Evolutionary conservation across 2,113 vertebrate genomes (phyloP).

Genomic region (Sinocyclocheilus grahami): DNA sequence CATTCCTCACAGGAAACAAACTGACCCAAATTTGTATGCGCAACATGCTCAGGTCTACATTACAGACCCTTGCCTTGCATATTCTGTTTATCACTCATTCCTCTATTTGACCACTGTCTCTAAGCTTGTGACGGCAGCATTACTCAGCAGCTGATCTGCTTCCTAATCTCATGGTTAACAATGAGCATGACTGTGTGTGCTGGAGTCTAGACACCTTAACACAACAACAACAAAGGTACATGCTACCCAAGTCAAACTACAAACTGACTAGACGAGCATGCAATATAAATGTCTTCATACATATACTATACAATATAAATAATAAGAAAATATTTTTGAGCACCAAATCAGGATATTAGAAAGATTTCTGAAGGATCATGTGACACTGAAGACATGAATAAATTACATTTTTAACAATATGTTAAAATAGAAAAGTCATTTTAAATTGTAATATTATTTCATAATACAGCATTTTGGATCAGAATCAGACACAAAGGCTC

Average conservation of each 20-base stretch:
- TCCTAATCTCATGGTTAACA: slow-evolving; percentile 41
- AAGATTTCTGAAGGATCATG: too few species aligned
- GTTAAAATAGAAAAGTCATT: too few species aligned
- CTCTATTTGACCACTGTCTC: neutral
- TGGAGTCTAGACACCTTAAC: slow-evolving; percentile 45
- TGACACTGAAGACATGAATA: too few species aligned
- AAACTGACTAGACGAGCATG: neutral
- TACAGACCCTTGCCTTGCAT: neutral
- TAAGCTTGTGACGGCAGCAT: slow-evolving; percentile 7
- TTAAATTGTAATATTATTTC: too few species aligned
- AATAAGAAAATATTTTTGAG: neutral
- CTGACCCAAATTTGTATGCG: neutral
- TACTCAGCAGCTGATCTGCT: slow-evolving; percentile 32
- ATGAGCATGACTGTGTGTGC: slow-evolving; percentile 31
- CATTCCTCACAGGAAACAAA: neutral
- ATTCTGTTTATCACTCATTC: neutral
- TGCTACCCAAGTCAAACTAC: neutral
- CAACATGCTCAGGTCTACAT: neutral
- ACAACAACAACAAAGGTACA: slow-evolving; percentile 29
- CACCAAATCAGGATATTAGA: too few species aligned
- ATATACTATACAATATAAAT: too few species aligned
- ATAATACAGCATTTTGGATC: too few species aligned
- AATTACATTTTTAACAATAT: too few species aligned
- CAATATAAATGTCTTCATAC: neutral
- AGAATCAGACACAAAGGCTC: too few species aligned